Evolutionary conservation across 2,888 invertebrate species (phyloP).

Genomic region (Erebia aethiops): DNA sequence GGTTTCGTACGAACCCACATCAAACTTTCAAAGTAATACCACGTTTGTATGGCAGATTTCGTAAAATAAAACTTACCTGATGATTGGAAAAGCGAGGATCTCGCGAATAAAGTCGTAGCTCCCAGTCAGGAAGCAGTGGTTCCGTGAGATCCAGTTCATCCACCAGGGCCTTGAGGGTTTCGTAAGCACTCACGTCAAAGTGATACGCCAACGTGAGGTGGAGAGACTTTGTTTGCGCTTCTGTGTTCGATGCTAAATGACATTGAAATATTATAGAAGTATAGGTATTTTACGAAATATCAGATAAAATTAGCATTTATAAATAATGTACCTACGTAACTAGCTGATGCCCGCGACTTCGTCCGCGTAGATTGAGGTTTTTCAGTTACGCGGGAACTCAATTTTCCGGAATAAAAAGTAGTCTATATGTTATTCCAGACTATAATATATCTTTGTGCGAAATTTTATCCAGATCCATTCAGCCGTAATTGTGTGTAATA

Average conservation of each 20-base stretch:
- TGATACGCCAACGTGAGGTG: slow-evolving; percentile 95
- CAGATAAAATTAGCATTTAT: no score
- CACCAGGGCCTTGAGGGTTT: slow-evolving; percentile 87
- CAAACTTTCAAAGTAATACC: slow-evolving; percentile 72
- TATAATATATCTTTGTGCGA: no score
- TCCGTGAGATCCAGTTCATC: slow-evolving; percentile 83
- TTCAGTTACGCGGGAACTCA: no score
- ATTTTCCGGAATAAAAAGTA: no score
- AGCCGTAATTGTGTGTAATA: no score
- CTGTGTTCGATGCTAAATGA: slow-evolving; percentile 85
- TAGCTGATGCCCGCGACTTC: no score
- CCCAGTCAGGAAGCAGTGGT: slow-evolving; percentile 89
- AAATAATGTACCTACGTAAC: no score
- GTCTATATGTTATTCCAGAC: no score
- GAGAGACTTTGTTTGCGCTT: slow-evolving; percentile 92
- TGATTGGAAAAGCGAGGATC: slow-evolving; percentile 89
- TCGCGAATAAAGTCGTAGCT: slow-evolving; percentile 92
- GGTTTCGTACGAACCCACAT: slow-evolving; percentile 86
- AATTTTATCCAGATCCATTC: no score
- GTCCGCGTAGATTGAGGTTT: no score
- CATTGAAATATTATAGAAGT: not conserved
- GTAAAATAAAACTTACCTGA: slow-evolving; percentile 57
- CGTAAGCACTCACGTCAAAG: slow-evolving; percentile 88
- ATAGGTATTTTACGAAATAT: no score
- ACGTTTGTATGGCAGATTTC: not conserved